Evolutionary conservation across 2,888 invertebrate species (phyloP).

Genomic region (Scotopteryx bipunctaria): DNA sequence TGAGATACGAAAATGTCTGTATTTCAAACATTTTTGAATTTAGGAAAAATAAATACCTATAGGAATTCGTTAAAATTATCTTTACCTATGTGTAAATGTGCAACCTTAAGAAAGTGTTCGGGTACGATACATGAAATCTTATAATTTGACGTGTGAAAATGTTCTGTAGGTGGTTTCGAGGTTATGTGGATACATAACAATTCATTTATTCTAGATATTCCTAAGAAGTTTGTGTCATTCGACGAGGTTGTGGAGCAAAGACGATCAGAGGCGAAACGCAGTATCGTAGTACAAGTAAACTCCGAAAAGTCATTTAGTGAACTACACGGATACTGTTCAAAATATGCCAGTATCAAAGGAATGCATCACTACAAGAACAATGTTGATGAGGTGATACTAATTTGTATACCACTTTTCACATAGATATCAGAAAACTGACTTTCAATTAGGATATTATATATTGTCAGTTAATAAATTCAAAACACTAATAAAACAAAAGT

Average conservation of each 20-base stretch:
- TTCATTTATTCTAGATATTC: conserved; percentile 54
- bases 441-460: too few relatives aligned
- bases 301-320: conserved; percentile 87
- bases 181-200: conserved; percentile 54
- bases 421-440: too few relatives aligned
- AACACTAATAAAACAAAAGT: too few relatives aligned
- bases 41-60: conserved; percentile 56
- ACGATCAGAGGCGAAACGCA: conserved; percentile 86
- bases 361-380: conserved; percentile 86
- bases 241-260: conserved; percentile 84
- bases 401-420: not conserved
- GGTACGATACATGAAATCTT: conserved; percentile 46
- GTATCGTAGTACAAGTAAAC: conserved; percentile 90
- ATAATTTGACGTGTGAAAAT: conserved; percentile 23
- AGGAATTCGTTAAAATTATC: conserved; percentile 55
- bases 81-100: conserved; percentile 54
- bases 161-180: conserved; percentile 54
- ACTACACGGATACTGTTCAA: conserved; percentile 87
- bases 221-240: conserved; percentile 71
- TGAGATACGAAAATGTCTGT: conserved; percentile 70
- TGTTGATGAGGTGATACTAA: conserved; percentile 66
- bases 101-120: conserved; percentile 58
- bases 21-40: conserved; percentile 62
- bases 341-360: conserved; percentile 85
- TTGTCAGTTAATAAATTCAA: too few relatives aligned